phyloP scores from a whole-genome alignment of 2,797 vertebrate species.

The Chromobotia macracanthus region DNA sequence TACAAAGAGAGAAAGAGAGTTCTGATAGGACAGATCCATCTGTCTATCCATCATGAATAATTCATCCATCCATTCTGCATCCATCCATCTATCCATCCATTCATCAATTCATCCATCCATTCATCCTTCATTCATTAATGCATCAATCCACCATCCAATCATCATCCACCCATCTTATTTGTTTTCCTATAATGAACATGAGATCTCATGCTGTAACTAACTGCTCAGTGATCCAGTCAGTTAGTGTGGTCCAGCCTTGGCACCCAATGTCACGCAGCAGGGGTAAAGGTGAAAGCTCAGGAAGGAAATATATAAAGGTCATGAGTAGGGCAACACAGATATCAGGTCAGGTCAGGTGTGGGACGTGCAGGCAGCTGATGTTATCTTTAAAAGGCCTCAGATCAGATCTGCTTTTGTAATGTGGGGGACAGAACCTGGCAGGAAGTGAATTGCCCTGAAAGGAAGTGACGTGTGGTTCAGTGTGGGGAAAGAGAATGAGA shows the following conservation, averaged over 20 bases:
- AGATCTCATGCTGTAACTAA: conserved; percentile 46
- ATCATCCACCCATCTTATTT: background rate
- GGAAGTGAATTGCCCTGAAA: conserved; percentile 14
- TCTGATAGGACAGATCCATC: conserved; percentile 4
- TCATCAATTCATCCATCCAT: background rate
- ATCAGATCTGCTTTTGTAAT: background rate
- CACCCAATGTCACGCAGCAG: background rate
- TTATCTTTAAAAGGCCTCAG: background rate
- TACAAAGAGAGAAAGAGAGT: conserved; percentile 53
- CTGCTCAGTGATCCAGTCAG: conserved; percentile 23
- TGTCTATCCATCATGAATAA: background rate
- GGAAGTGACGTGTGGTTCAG: conserved; percentile 23
- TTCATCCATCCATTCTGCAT: conserved; percentile 1
- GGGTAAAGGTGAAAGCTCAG: conserved; percentile 43
- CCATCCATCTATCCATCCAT: conserved; percentile 1
- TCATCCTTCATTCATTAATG: background rate
- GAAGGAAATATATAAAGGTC: conserved; percentile 19
- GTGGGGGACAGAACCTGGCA: background rate
- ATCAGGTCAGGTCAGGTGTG: conserved; percentile 7
- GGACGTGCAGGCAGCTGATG: background rate
- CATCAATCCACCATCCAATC: conserved; percentile 2
- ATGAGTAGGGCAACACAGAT: background rate
- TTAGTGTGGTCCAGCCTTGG: background rate
- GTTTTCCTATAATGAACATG: background rate
- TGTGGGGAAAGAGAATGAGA: background rate